These are phyloP conservation scores for Gobio gobio DNA, from an alignment of 2,113 vertebrate genomes.

Conservation along the genomic window DNA sequence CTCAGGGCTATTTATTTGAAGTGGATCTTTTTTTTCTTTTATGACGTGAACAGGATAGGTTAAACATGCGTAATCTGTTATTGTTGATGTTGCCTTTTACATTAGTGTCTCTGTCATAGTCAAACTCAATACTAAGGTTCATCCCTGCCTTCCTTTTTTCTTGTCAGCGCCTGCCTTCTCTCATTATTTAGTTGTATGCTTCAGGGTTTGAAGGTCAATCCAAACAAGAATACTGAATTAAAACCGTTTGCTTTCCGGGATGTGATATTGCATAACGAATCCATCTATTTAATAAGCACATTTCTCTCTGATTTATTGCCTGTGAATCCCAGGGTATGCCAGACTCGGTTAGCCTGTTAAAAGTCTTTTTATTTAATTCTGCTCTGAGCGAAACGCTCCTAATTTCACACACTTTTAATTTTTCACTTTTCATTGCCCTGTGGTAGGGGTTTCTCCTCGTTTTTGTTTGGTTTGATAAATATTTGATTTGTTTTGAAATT, in stretches of 20 bases:
- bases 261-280: conserved; percentile 4
- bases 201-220: conserved; percentile 33
- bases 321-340: conserved; percentile 2
- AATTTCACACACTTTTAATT: conserved; percentile 26
- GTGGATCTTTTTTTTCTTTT: neutral
- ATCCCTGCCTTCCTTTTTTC: neutral
- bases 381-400: neutral
- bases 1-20: conserved; percentile 13
- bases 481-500: neutral
- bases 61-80: neutral
- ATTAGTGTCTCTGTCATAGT: conserved; percentile 15
- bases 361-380: conserved; percentile 24
- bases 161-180: neutral
- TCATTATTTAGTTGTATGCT: conserved; percentile 29
- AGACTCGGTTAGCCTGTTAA: neutral
- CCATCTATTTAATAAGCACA: conserved; percentile 4
- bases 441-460: neutral
- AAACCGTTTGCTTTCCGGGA: conserved; percentile 30
- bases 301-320: conserved; percentile 16
- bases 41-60: neutral
- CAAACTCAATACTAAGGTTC: neutral
- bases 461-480: neutral
- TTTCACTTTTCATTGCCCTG: neutral
- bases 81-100: neutral
- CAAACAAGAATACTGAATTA: conserved; percentile 10